Evolutionary conservation across 1,140 invertebrate genomes (phyloP).

Genomic region (Lineus longissimus): DNA sequence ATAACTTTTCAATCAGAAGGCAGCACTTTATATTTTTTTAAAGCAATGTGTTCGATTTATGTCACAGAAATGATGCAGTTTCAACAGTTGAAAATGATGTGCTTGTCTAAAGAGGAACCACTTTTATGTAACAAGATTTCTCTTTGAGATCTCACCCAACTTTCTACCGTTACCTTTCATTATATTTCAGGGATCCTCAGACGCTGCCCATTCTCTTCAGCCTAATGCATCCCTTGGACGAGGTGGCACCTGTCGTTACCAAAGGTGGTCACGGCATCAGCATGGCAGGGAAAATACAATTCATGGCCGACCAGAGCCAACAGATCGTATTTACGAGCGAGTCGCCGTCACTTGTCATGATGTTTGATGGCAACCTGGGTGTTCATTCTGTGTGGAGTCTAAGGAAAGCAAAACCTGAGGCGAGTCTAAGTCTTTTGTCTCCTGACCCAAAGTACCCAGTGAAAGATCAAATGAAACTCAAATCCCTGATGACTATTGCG

Average conservation of each 20-base stretch:
- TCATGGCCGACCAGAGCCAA: constrained; percentile 62
- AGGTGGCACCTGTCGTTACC: constrained; percentile 75
- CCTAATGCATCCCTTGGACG: constrained; percentile 80
- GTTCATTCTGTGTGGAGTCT: constrained; percentile 80
- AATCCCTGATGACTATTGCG: not conserved
- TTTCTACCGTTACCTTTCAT: too few species aligned
- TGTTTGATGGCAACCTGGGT: constrained; percentile 72
- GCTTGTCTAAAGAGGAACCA: too few species aligned
- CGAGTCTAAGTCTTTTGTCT: constrained; percentile 52
- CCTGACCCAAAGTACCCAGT: not conserved
- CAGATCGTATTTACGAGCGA: constrained; percentile 64
- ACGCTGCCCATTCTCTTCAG: constrained; percentile 72
- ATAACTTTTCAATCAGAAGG: too few species aligned
- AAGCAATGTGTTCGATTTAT: too few species aligned
- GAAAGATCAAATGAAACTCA: not conserved
- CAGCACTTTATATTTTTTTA: too few species aligned
- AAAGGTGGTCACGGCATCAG: constrained; percentile 20
- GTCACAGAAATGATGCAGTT: too few species aligned
- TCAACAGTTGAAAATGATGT: constrained; percentile 31
- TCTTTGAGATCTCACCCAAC: too few species aligned
- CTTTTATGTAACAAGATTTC: too few species aligned
- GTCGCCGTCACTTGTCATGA: constrained; percentile 65
- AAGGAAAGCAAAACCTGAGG: constrained; percentile 70
- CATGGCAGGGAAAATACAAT: constrained; percentile 43
- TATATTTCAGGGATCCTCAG: constrained; percentile 36